These are phyloP conservation scores for Dastarcus helophoroides DNA, from an alignment of 2,888 invertebrate genomes.

Conservation along the genomic window DNA sequence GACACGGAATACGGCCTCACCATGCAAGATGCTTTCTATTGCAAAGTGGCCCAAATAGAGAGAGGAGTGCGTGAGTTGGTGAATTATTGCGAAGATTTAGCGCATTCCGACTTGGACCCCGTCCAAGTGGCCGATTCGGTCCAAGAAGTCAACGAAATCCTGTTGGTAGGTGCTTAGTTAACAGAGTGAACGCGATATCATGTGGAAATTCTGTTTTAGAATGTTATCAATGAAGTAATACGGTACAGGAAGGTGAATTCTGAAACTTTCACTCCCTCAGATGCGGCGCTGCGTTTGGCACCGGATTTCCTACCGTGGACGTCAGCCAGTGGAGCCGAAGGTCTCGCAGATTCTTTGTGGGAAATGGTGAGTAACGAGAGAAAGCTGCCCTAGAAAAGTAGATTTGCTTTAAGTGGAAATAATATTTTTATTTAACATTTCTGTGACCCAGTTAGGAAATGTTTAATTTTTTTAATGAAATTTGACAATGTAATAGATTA, in stretches of 20 bases:
- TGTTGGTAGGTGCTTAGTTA: conserved; percentile 35
- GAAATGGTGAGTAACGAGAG: too few relatives aligned
- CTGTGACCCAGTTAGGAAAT: too few relatives aligned
- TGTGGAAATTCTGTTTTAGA: conserved; percentile 31
- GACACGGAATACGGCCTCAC: conserved; percentile 44
- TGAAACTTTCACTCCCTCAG: conserved; percentile 39
- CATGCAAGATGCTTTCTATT: conserved; percentile 63
- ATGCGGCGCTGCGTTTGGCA: conserved; percentile 28
- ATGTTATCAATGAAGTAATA: conserved; percentile 54
- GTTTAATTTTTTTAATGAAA: not conserved
- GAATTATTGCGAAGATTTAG: conserved; percentile 46
- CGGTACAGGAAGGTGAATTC: conserved; percentile 49
- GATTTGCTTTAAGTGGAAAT: conserved; percentile 2
- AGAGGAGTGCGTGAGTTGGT: conserved; percentile 52
- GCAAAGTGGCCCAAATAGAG: conserved; percentile 55
- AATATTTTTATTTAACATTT: too few relatives aligned
- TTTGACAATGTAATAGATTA: not conserved
- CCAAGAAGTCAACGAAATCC: conserved; percentile 45
- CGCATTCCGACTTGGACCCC: conserved; percentile 47
- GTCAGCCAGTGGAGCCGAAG: conserved; percentile 45
- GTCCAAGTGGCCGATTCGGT: conserved; percentile 44
- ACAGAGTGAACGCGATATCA: not conserved
- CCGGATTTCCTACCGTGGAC: conserved; percentile 69
- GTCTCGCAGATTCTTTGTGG: conserved; percentile 40
- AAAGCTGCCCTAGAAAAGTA: conserved; percentile 11